Base-by-base conservation (phyloP, 2,113 vertebrate genomes). In the Phodopus roborovskii region DNA sequence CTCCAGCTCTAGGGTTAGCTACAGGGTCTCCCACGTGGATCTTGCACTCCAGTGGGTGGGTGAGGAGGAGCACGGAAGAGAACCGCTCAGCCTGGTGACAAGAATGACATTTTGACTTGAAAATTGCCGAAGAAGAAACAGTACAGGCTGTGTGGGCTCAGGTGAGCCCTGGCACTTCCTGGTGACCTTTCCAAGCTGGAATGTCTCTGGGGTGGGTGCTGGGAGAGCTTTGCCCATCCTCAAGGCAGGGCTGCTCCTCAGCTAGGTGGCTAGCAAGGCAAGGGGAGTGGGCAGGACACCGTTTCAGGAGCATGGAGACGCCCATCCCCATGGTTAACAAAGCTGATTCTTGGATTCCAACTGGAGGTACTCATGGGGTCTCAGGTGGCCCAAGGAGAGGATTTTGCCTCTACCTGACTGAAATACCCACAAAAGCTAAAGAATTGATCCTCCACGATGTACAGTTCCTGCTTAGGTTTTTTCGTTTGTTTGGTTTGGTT, bases 41-140 rank as follows among this genome's bases (percentile, higher is more conserved):
- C 93, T 93, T 79, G 73, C 56, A 81, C 84, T 92, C 88, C 93
- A 15, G 92, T 24, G 53, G 95, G 97, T 94, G 94, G 94, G 97
- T 1, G 85, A 88, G 90, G 94, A 96, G 93, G 77, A 96, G 86
- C 88, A 58, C 91, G 79, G 93, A 81, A 91, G 93, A 97, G 75
- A 84, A 90, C 56, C 0, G 9, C 84, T 94, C 95, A 97, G 96
- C 92, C 39, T 4, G 0, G 90, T 97, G 97, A 97, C 97, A 97
- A 88, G 93, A 97, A 15, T 97, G 97, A 98, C 97, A 97, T 97
- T 97, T 97, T 97, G 97, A 97, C 97, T 97, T 96, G 96, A 95
- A 97, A 94, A 94, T 90, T 97, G 88, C 95, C 92, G 53, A 91
- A 95, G 95, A 96, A 96, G 95, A 95, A 96, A 66, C 89, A 73